Evolutionary conservation across 1,140 invertebrate species (phyloP), one percentile per base, ranked within the genome.

Genomic region (Archivesica marissinica): DNA sequence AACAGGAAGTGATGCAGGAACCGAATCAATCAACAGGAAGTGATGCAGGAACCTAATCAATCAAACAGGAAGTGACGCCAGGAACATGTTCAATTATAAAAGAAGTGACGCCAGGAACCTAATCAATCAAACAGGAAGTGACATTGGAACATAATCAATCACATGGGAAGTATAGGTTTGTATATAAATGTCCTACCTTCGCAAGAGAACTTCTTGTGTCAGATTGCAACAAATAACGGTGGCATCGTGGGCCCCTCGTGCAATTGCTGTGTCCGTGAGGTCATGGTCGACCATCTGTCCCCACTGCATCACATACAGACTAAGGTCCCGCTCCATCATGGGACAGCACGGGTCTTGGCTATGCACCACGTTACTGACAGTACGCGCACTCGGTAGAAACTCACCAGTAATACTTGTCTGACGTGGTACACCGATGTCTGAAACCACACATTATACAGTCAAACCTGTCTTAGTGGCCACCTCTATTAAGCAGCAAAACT

Each of bases 201-300:
- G 33, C 25, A 47, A 35, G 11, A 85, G 82, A 13, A 85, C 33
- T 4, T 85, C 33, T 28, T 68, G 15, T 38, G 82, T 77, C 0
- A 85, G 74, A 33, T 85, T 85, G 59, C 82, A 85, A 50, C 82
- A 85, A 9, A 85, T 85, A 44, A 85, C 76, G 13, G 56, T 85
- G 2, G 74, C 82, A 41, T 78, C 82, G 25, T 85, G 52, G 28
- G 72, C 97, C 13, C 85, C 77, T 54, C 75, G 76, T 39, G 70
- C 78, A 2, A 82, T 81, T 9, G 85, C 85, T 23, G 78, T 81
- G 56, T 82, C 78, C 17, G 85, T 77, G 6, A 86, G 47, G 44
- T 86, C 85, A 44, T 87, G 86, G 54, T 79, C 86, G 0, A 85
- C 15, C 76, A 85, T 79, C 81, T 87, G 81, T n/a, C 86, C 83